phyloP scores from a whole-genome alignment of 2,797 vertebrate species.

The Allobates femoralis region DNA sequence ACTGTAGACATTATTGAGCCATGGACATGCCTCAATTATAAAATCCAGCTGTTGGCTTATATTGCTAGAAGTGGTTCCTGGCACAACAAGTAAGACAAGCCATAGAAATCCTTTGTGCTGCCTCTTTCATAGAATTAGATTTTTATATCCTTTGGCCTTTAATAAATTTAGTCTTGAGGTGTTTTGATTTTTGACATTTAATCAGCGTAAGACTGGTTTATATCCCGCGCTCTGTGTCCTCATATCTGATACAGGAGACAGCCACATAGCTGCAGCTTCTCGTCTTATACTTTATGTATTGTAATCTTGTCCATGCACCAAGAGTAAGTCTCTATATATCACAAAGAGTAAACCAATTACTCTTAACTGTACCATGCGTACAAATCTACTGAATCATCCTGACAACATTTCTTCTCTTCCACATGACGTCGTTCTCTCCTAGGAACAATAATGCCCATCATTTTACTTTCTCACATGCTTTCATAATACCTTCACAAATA shows the following conservation, averaged over 20 bases:
- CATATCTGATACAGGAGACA: slow-evolving; percentile 33
- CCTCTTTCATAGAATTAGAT: not conserved
- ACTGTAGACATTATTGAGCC: too few species aligned
- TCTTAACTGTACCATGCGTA: not conserved
- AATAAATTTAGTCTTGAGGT: slow-evolving; percentile 21
- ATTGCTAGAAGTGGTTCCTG: not conserved
- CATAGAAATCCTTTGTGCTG: not conserved
- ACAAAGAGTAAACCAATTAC: slow-evolving; percentile 30
- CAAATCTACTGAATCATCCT: slow-evolving; percentile 15
- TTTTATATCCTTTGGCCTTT: not conserved
- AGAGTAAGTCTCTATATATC: slow-evolving; percentile 35
- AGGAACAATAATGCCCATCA: not conserved
- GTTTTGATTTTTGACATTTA: slow-evolving; percentile 28
- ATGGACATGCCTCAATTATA: too few species aligned
- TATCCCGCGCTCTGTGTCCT: slow-evolving; percentile 3
- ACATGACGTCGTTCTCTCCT: not conserved
- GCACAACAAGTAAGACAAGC: not conserved
- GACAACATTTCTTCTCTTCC: slow-evolving; percentile 1
- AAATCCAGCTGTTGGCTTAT: not conserved
- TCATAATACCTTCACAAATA: not conserved
- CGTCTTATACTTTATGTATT: slow-evolving; percentile 23
- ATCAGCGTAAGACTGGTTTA: slow-evolving; percentile 19
- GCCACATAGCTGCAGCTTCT: not conserved
- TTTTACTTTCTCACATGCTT: not conserved
- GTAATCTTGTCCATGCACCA: slow-evolving; percentile 14